A percentile compares a stretch with the other conserved stretches of the same genome.
Evolutionary conservation across 2,797 vertebrate species (phyloP).

Genomic region (Anomalospiza imberbis): DNA sequence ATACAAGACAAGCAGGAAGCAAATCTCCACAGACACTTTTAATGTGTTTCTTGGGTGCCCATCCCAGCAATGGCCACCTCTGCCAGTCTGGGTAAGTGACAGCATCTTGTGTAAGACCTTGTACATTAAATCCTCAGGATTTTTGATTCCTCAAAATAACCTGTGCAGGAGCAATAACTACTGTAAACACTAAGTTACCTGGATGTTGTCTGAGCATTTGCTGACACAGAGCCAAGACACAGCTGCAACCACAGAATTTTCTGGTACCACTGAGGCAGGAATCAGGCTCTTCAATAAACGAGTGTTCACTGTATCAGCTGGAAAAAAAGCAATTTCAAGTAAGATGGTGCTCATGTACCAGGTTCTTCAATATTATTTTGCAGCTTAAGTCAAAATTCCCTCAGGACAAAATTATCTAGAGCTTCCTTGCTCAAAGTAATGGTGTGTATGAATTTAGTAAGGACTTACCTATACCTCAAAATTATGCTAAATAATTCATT

Average conservation of each 20-base stretch:
- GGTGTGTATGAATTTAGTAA: neutral
- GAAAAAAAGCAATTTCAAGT: neutral
- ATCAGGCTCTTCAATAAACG: slow-evolving; percentile 87
- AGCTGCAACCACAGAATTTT: slow-evolving; percentile 81
- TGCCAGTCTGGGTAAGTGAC: neutral
- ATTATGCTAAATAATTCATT: neutral
- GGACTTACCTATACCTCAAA: neutral
- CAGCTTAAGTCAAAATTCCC: neutral
- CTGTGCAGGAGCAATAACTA: neutral
- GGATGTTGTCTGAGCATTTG: slow-evolving; percentile 79
- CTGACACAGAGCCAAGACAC: slow-evolving; percentile 84
- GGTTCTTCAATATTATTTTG: neutral
- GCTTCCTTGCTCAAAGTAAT: neutral
- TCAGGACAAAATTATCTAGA: neutral
- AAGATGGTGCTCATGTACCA: neutral
- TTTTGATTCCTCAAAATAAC: neutral
- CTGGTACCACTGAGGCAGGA: slow-evolving; percentile 83
- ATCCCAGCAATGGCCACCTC: neutral
- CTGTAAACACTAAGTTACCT: slow-evolving; percentile 76
- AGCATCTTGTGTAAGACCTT: neutral
- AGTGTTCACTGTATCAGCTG: slow-evolving; percentile 67
- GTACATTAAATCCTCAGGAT: neutral
- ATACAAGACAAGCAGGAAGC: neutral
- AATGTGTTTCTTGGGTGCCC: neutral
- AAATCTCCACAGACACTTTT: neutral